Conservation (phyloP, 2,797 vertebrate species). For the Leucoraja ocellata region DNA sequence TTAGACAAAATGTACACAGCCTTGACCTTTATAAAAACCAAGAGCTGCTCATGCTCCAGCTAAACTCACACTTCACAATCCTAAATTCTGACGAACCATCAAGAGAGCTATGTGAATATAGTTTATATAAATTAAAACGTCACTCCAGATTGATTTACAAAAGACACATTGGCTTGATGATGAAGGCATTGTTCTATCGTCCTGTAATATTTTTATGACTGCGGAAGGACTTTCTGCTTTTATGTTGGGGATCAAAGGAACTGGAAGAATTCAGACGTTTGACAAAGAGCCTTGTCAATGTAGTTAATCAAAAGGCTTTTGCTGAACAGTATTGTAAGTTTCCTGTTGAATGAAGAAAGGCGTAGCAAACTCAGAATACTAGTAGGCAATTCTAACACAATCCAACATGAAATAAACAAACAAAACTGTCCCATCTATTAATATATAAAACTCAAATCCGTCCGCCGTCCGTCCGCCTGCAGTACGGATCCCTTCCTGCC, state of each 20-base stretch:
- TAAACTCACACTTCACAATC: constrained; percentile 54
- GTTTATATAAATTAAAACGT: constrained; percentile 7
- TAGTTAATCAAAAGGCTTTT: background rate
- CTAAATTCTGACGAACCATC: constrained; percentile 38
- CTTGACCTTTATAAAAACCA: constrained; percentile 51
- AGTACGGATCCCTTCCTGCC: too few species aligned
- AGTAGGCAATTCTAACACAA: background rate
- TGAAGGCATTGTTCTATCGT: background rate
- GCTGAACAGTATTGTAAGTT: background rate
- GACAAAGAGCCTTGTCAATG: background rate
- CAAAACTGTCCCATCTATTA: background rate
- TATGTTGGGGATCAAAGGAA: background rate
- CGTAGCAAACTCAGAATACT: background rate
- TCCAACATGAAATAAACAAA: background rate
- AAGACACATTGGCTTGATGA: background rate
- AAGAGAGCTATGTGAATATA: background rate
- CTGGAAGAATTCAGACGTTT: background rate
- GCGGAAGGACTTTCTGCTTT: background rate
- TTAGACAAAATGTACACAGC: constrained; percentile 42
- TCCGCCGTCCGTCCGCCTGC: too few species aligned
- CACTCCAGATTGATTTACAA: constrained; percentile 6
- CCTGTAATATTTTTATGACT: background rate
- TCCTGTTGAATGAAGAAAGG: background rate
- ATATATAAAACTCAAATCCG: too few species aligned
- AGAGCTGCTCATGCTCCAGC: constrained; percentile 50